phyloP scores from a whole-genome alignment of 2,113 vertebrate species.

The Albula goreensis region DNA sequence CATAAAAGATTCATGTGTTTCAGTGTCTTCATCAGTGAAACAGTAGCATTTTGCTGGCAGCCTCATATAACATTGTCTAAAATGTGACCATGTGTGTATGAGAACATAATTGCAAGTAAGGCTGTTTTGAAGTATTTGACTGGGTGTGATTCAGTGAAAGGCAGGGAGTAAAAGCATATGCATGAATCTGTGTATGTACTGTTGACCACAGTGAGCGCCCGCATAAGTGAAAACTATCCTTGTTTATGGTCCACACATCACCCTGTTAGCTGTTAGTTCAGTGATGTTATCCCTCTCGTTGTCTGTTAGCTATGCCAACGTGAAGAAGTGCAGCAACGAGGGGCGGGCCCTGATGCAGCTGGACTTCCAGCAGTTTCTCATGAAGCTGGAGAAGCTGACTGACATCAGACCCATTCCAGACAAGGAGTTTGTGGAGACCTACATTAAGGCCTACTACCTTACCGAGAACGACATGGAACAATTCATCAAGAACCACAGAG shows the following conservation, averaged over 20 bases:
- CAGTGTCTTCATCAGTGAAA: too few relatives aligned
- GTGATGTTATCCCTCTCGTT: slow-evolving; percentile 1
- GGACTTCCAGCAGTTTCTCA: slow-evolving; percentile 98
- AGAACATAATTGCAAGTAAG: too few relatives aligned
- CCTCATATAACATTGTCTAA: too few relatives aligned
- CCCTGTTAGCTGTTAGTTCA: too few relatives aligned
- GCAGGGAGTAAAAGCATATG: background rate
- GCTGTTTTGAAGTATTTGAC: too few relatives aligned
- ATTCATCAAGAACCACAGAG: slow-evolving; percentile 97
- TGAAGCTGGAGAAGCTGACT: slow-evolving; percentile 96
- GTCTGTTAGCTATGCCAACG: slow-evolving; percentile 85
- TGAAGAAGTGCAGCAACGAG: slow-evolving; percentile 98
- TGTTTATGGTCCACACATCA: too few relatives aligned
- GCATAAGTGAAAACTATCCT: too few relatives aligned
- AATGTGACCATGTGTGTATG: too few relatives aligned
- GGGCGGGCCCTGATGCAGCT: slow-evolving; percentile 97
- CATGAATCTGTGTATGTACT: background rate
- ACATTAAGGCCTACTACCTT: slow-evolving; percentile 98
- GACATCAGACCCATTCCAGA: slow-evolving; percentile 96
- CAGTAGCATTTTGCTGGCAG: too few relatives aligned
- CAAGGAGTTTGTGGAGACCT: slow-evolving; percentile 97
- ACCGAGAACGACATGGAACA: slow-evolving; percentile 98
- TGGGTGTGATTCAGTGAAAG: background rate
- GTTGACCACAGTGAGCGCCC: too few relatives aligned
- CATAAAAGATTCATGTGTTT: too few relatives aligned